Evolutionary conservation across 1,140 invertebrate genomes (phyloP).

Genomic region (Cotesia glomerata): DNA sequence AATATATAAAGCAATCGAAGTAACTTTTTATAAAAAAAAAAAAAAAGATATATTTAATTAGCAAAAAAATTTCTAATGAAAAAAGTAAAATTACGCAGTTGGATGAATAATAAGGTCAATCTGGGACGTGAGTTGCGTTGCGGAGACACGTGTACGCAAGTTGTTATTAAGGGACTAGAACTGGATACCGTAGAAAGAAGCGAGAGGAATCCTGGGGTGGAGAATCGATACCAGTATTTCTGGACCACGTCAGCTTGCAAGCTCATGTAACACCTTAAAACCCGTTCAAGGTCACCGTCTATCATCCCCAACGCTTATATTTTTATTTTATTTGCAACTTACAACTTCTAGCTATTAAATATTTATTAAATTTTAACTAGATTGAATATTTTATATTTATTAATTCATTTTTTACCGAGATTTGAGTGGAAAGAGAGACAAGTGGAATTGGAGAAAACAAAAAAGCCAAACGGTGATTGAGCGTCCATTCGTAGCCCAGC

Average conservation of each 20-base stretch:
- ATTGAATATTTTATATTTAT: no score
- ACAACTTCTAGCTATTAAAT: no score
- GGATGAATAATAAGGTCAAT: constrained; percentile 1
- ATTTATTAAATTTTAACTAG: no score
- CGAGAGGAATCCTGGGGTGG: not conserved
- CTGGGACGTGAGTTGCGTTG: constrained; percentile 13
- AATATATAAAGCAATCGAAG: no score
- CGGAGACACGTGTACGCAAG: constrained; percentile 5
- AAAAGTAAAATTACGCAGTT: not conserved
- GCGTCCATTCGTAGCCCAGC: not conserved
- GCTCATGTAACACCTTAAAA: not conserved
- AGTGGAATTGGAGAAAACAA: constrained; percentile 1
- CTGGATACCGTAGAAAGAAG: not conserved
- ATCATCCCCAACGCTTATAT: no score
- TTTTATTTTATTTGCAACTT: no score
- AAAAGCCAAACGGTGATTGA: constrained; percentile 5
- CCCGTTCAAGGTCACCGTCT: no score
- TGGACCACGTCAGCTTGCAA: not conserved
- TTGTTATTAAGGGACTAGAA: constrained; percentile 3
- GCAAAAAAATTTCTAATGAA: not conserved
- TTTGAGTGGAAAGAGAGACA: not conserved
- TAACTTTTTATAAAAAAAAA: not conserved
- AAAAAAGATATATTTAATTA: not conserved
- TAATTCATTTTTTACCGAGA: not conserved
- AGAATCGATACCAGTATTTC: no score